Base-by-base conservation (phyloP, 2,113 vertebrate genomes). In the Strigops habroptila region DNA sequence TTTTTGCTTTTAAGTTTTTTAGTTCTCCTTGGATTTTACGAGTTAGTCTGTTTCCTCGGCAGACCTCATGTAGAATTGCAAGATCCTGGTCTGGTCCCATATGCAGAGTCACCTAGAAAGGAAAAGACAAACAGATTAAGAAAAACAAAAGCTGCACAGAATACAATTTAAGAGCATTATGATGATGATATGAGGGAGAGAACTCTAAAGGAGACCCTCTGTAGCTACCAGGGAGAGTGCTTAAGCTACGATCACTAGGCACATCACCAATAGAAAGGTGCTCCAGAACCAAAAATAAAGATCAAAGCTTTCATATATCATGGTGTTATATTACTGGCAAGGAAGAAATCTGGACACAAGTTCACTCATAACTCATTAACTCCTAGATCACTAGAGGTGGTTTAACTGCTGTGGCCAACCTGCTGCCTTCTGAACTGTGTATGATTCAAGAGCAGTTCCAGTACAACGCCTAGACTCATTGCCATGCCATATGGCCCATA, bases 1-100 rank as follows among this genome's bases (percentile, higher is more conserved):
- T 98, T 94, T 99, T 99, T 27, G 98, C 97, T 97, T 99, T 99
- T 28, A 99, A 97, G 21, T 86, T 96, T 97, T 98, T 98, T 46
- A 99, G 97, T 83, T 99, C 99, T 41, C 95, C 98, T 97, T 99
- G 99, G 89, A 99, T 98, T 96, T 98, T 99, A 87, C 91, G 98
- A 9, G 99, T 99, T 80, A 98, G 97, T 59, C 95, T 95, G 82
- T 98, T 99, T 86, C 98, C 98, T 90, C 98, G 98, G 11, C 97
- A 98, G 33, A 99, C 98, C 82, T 99, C 99, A 31, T 95, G 98
- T 5, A 99, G 97, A 77, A 99, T 96, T 81, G 98, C 99, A 78
- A 99, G 97, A 91, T 99, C 99, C 96, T 99, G 99, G 82, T 99
- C 98, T 43, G 98, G 98, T 28, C 97, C 98, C 33, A 98, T 77